These are phyloP conservation scores for Caenorhabditis brenneri DNA, from an alignment of 1,140 invertebrate genomes.

Conservation along the genomic window DNA sequence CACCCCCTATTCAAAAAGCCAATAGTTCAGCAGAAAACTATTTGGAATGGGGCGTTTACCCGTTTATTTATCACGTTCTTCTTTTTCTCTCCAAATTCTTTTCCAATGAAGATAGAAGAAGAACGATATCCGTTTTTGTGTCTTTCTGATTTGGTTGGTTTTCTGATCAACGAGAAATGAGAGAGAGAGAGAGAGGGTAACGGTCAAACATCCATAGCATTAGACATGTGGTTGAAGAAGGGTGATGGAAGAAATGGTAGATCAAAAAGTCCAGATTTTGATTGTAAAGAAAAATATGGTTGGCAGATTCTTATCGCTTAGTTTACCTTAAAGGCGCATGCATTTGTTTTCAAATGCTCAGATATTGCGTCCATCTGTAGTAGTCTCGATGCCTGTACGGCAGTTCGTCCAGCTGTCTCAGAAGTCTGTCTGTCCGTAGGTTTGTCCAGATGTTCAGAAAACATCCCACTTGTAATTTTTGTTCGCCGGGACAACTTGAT, in stretches of 20 bases:
- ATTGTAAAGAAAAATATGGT: background rate
- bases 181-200: background rate
- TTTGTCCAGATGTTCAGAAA: too few relatives aligned
- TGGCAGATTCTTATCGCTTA: background rate
- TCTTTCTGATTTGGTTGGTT: conserved; percentile 17
- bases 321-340: too few relatives aligned
- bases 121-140: conserved; percentile 2
- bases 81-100: background rate
- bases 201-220: conserved; percentile 19
- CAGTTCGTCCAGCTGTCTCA: too few relatives aligned
- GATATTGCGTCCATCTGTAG: too few relatives aligned
- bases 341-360: too few relatives aligned
- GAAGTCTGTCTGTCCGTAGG: too few relatives aligned
- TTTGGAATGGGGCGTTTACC: background rate
- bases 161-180: background rate
- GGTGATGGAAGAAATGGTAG: background rate
- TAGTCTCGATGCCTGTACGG: too few relatives aligned
- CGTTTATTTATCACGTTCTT: background rate
- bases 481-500: too few relatives aligned
- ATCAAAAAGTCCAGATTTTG: background rate
- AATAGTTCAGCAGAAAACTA: too few relatives aligned
- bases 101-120: background rate
- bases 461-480: too few relatives aligned
- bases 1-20: too few relatives aligned
- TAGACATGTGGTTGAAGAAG: background rate